Conservation (phyloP, 2,888 invertebrate species). For the Ryuthela nishihirai region DNA sequence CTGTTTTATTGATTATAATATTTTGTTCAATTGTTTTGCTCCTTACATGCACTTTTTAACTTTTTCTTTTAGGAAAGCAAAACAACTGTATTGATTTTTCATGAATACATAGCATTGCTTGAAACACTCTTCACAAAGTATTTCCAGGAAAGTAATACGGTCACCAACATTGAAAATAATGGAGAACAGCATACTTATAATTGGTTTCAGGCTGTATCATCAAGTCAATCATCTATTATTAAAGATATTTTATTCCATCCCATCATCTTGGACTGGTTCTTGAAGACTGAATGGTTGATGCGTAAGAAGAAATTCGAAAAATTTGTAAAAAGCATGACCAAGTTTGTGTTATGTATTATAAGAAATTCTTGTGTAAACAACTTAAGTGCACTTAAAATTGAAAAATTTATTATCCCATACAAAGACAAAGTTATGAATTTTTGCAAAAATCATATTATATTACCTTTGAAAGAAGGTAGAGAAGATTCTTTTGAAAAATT, state of each 20-base stretch:
- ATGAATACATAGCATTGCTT: too few relatives aligned
- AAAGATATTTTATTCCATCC: slow-evolving; percentile 15
- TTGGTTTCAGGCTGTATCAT: too few relatives aligned
- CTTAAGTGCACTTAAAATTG: not conserved
- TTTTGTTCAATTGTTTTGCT: too few relatives aligned
- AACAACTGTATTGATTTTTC: too few relatives aligned
- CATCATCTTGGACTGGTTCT: slow-evolving; percentile 5
- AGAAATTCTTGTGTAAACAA: not conserved
- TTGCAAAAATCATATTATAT: not conserved
- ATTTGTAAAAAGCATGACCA: slow-evolving; percentile 3
- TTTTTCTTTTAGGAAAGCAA: too few relatives aligned
- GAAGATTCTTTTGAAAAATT: not conserved
- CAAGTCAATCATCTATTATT: too few relatives aligned
- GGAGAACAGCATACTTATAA: too few relatives aligned
- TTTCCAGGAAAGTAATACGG: too few relatives aligned
- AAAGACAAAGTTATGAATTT: slow-evolving; percentile 13
- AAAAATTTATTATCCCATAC: not conserved
- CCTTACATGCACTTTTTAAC: too few relatives aligned
- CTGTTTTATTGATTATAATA: too few relatives aligned
- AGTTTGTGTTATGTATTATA: slow-evolving; percentile 6
- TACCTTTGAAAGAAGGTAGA: not conserved
- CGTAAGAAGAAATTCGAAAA: not conserved
- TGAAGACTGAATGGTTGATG: not conserved
- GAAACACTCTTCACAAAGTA: too few relatives aligned
- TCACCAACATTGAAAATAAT: too few relatives aligned